Evolutionary conservation across 1,140 invertebrate genomes (phyloP).

Genomic region (Drosophila novamexicana): DNA sequence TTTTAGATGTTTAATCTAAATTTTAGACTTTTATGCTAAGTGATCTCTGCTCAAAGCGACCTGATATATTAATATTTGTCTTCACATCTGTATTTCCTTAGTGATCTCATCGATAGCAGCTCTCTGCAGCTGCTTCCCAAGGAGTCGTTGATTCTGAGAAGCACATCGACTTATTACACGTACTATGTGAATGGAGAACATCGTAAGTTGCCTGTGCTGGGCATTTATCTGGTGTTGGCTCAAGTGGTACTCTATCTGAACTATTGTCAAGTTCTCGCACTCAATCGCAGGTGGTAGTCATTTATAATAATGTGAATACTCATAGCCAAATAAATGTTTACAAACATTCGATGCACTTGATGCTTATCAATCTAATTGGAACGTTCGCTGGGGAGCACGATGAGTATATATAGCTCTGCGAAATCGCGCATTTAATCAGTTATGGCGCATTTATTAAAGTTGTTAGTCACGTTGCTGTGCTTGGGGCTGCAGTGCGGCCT

Average conservation of each 20-base stretch:
- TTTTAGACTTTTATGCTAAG: too few species aligned
- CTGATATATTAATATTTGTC: not conserved
- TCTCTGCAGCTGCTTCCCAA: conserved; percentile 62
- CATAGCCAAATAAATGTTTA: conserved; percentile 23
- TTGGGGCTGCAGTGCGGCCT: conserved; percentile 30
- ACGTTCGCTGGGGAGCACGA: not conserved
- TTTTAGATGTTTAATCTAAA: too few species aligned
- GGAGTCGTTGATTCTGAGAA: conserved; percentile 68
- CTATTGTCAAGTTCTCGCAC: conserved; percentile 30
- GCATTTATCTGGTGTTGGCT: conserved; percentile 52
- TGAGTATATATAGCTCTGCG: conserved; percentile 44
- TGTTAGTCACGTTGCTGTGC: conserved; percentile 33
- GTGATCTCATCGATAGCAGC: conserved; percentile 47
- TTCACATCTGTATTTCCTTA: not conserved
- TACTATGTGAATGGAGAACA: conserved; percentile 66
- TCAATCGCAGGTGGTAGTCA: conserved; percentile 15
- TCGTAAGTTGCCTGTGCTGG: conserved; percentile 39
- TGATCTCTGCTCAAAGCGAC: too few species aligned
- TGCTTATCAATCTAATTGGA: conserved; percentile 30
- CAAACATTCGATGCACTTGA: conserved; percentile 41
- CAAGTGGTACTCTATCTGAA: conserved; percentile 69
- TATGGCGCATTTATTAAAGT: conserved; percentile 44
- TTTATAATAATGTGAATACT: conserved; percentile 14
- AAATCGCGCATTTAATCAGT: conserved; percentile 28
- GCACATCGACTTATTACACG: conserved; percentile 52